Evolutionary conservation across 30 jellyfish, hydroid and myxozoan genomes (phyloP).

Genomic region (Clytia hemisphaerica): DNA sequence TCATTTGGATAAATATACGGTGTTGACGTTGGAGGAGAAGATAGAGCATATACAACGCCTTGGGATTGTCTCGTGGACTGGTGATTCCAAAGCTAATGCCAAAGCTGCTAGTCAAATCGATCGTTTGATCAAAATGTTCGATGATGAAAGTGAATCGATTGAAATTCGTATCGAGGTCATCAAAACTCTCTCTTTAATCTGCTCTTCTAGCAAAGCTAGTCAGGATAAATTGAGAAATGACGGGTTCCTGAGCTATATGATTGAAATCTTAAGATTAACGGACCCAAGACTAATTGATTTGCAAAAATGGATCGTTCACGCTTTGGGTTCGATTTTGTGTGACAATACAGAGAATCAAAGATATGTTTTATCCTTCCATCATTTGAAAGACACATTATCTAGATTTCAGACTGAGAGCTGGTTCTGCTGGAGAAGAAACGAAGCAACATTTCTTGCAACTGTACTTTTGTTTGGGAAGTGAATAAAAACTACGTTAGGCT

Average conservation of each 20-base stretch:
- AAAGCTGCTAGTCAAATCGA: constrained; percentile 12
- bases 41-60: constrained; percentile 5
- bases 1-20: background rate
- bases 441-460: background rate
- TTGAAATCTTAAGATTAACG: background rate
- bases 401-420: constrained; percentile 11
- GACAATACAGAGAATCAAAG: constrained; percentile 15
- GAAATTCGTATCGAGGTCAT: constrained; percentile 14
- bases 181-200: constrained; percentile 10
- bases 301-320: constrained; percentile 21
- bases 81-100: constrained; percentile 1
- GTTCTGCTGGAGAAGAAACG: constrained; percentile 12
- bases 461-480: no score
- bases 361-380: background rate
- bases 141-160: background rate
- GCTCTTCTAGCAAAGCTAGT: background rate
- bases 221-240: constrained; percentile 13
- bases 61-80: constrained; percentile 29
- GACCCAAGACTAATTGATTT: background rate
- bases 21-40: background rate
- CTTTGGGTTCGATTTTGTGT: background rate
- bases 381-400: background rate
- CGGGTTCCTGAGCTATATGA: constrained; percentile 11
- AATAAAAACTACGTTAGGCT: no score
- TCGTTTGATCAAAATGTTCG: constrained; percentile 2